Evolutionary conservation across 2,797 vertebrate genomes (phyloP), one percentile per base, ranked within the genome.

Genomic region (Periparus ater): DNA sequence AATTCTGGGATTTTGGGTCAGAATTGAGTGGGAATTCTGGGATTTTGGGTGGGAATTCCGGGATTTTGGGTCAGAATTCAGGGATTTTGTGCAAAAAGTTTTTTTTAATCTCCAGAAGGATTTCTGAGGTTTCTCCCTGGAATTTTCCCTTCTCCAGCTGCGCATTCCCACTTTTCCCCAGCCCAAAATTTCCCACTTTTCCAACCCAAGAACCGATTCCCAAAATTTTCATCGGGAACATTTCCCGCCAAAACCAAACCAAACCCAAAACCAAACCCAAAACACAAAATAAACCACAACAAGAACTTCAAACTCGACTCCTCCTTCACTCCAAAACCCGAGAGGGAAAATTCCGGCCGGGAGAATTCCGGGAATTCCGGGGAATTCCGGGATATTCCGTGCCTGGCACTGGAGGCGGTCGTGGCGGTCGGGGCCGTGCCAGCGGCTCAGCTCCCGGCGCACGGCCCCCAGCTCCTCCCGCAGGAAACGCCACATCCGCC

Each of bases 331-430:
- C 10, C 38, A 38, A 38, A 38, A 36, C 36, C 36, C 36, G 36
- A 38, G 38, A 38, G 38, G 38, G 38, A 38, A 38, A 38, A 38
- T 38, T 38, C 38, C 38, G 38, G 38, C 38, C 38, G 38, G 38
- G 38, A 38, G 11, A 38, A 38, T 38, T 7, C 26, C 19, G 0
- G 3, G 55, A 18, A 67, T 40, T 38, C 12, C 3, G 0, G 14
- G 14, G 4, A 2, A 48, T 38, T 32, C 29, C 0, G 2, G 7
- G 30, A 34, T 38, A 38, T 38, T 4, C 5, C 1, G 13, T 98
- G 99, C 99, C 99, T 99, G 99, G 95, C 99, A 99, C 79, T 99
- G 99, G 42, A 98, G 98, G 96, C 99, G 98, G 38, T 38, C 38
- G 38, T 38, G 38, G 38, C 38, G 11, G 38, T 38, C 38, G 38